Evolutionary conservation across 2,113 vertebrate genomes (phyloP).

Genomic region (zebrafish (Danio rerio)): GRCz12tu NC_133187.1:23908501-23909000

Average conservation of each 20-base stretch:
- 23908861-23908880: constrained; percentile 14
- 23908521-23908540: constrained; percentile 35
- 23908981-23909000: constrained; percentile 37
- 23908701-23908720: constrained; percentile 66
- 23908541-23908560: constrained; percentile 47
- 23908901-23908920: too few relatives aligned
- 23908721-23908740: constrained; percentile 68
- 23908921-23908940: too few relatives aligned
- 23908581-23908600: constrained; percentile 50
- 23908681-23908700: constrained; percentile 45
- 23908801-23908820: constrained; percentile 65
- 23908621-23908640: constrained; percentile 36
- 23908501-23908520: constrained; percentile 47
- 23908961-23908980: constrained; percentile 16
- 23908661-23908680: constrained; percentile 12
- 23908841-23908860: constrained; percentile 54
- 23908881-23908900: too few relatives aligned
- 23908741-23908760: constrained; percentile 77
- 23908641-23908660: constrained; percentile 3
- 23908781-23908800: constrained; percentile 60
- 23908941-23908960: too few relatives aligned
- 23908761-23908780: constrained; percentile 66
- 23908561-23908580: constrained; percentile 47
- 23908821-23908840: constrained; percentile 68
- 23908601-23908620: constrained; percentile 8